phyloP scores from a whole-genome alignment of 2,888 invertebrate genomes.

The Lithosia quadra region DNA sequence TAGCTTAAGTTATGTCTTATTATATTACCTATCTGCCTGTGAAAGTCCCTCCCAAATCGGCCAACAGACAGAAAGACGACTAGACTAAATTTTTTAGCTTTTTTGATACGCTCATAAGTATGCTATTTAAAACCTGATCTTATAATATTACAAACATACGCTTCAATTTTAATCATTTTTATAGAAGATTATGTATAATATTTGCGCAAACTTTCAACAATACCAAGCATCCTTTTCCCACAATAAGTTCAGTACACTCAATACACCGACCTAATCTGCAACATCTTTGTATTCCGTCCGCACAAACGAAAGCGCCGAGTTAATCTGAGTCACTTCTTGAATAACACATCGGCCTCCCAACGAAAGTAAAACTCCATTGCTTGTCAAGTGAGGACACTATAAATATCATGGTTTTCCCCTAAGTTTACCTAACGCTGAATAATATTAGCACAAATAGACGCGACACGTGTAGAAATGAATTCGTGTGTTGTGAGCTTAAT shows the following conservation, averaged over 20 bases:
- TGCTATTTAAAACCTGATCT: too few species aligned
- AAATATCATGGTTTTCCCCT: conserved; percentile 22
- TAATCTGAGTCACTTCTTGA: conserved; percentile 49
- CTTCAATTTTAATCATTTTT: too few species aligned
- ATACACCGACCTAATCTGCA: conserved; percentile 12
- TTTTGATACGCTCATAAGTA: too few species aligned
- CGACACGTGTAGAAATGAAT: neutral
- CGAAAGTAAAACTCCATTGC: conserved; percentile 33
- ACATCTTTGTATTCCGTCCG: conserved; percentile 34
- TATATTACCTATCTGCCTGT: too few species aligned
- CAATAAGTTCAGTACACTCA: conserved; percentile 3
- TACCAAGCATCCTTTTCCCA: neutral
- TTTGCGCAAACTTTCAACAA: neutral
- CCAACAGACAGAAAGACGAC: too few species aligned
- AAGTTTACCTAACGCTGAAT: conserved; percentile 17
- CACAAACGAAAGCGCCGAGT: conserved; percentile 45
- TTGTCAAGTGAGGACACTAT: conserved; percentile 8
- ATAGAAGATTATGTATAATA: neutral
- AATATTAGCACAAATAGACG: conserved; percentile 12
- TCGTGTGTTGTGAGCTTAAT: conserved; percentile 5
- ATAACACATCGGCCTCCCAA: conserved; percentile 46
- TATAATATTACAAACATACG: too few species aligned
- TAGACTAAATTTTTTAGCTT: too few species aligned
- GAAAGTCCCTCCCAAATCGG: too few species aligned
- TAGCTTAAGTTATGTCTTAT: too few species aligned